These are phyloP conservation scores for Schlechtendalia chinensis DNA, from an alignment of 1,140 invertebrate genomes.

Conservation along the genomic window DNA sequence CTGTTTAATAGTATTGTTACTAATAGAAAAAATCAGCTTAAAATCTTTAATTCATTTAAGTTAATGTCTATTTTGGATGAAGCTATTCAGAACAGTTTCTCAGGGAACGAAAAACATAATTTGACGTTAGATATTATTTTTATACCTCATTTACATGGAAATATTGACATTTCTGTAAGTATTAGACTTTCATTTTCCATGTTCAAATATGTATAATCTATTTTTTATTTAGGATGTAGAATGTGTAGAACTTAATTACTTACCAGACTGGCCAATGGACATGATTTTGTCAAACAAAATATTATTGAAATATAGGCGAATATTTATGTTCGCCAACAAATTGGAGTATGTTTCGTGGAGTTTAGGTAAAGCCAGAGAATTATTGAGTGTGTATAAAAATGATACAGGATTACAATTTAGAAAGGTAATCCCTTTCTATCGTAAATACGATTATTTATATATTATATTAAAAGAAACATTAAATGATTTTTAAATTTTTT, in stretches of 20 bases:
- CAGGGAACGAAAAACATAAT: not conserved
- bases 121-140: not conserved
- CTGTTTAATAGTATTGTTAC: not conserved
- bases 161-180: constrained; percentile 26
- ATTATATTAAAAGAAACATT: not conserved
- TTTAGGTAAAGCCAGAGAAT: constrained; percentile 28
- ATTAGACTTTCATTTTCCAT: not conserved
- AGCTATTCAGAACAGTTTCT: constrained; percentile 31
- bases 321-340: constrained; percentile 40
- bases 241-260: constrained; percentile 32
- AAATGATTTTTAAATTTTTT: not conserved
- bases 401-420: constrained; percentile 27
- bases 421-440: constrained; percentile 33
- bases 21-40: not conserved
- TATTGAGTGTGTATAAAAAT: constrained; percentile 31
- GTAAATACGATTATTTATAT: not conserved
- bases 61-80: constrained; percentile 22
- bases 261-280: constrained; percentile 19
- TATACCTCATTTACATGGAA: not conserved
- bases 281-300: constrained; percentile 28
- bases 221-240: constrained; percentile 22
- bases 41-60: constrained; percentile 12
- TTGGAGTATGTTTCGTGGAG: constrained; percentile 43
- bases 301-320: constrained; percentile 36
- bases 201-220: not conserved